A percentile compares a stretch with the other conserved stretches of the same genome.
Conservation (phyloP, 2,888 invertebrate genomes). For the Linnaemya tessellans region DNA sequence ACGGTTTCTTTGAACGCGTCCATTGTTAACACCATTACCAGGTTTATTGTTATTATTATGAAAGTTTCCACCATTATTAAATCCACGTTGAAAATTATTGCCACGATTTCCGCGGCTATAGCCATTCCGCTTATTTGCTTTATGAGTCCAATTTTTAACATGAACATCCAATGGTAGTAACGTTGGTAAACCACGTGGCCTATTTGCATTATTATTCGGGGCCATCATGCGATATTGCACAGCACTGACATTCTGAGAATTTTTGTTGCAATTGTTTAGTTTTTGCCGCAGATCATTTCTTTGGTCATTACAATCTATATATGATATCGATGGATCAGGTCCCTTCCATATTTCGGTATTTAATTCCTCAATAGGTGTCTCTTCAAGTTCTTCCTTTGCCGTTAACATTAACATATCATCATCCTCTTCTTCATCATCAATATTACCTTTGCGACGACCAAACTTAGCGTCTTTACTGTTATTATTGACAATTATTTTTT, state of each 20-base stretch:
- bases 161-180: conserved; percentile 72
- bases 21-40: conserved; percentile 52
- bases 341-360: conserved; percentile 70
- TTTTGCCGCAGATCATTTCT: conserved; percentile 71
- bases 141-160: conserved; percentile 27
- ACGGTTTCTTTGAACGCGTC: conserved; percentile 69
- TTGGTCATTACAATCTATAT: conserved; percentile 42
- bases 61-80: not conserved
- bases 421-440: conserved; percentile 66
- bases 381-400: conserved; percentile 19
- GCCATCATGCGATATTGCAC: conserved; percentile 73
- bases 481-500: conserved; percentile 10
- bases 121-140: conserved; percentile 45
- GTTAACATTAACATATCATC: conserved; percentile 34
- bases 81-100: conserved; percentile 20
- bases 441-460: conserved; percentile 60
- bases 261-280: conserved; percentile 54
- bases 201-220: conserved; percentile 74
- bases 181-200: conserved; percentile 76
- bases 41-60: conserved; percentile 18
- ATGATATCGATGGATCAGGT: conserved; percentile 71
- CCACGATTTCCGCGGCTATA: conserved; percentile 24
- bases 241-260: conserved; percentile 8
- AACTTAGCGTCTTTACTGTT: conserved; percentile 59
- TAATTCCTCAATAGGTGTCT: not conserved